phyloP scores from a whole-genome alignment of 2,797 vertebrate species.

The Pithecia hirsuta region DNA sequence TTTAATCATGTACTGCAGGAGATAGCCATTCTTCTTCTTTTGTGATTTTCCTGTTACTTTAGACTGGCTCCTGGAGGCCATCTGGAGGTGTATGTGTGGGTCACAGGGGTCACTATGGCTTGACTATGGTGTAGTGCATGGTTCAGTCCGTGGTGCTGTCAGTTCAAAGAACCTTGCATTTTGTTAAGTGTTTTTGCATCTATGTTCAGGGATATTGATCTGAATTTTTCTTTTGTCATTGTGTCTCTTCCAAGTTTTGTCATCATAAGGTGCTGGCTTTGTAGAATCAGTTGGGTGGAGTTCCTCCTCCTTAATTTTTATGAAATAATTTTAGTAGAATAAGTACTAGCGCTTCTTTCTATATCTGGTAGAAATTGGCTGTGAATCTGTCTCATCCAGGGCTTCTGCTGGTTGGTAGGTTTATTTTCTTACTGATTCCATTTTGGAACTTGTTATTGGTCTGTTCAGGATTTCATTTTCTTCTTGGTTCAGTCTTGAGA shows the following conservation, averaged over 20 bases:
- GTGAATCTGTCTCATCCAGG: not conserved
- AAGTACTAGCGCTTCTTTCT: not conserved
- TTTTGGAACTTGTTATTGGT: not conserved
- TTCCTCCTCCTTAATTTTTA: not conserved
- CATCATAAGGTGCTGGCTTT: not conserved
- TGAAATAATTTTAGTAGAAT: not conserved
- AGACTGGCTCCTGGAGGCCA: no score
- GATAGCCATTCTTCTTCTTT: no score
- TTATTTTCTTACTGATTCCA: not conserved
- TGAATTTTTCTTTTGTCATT: not conserved
- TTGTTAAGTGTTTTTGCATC: not conserved
- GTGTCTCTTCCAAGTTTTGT: not conserved
- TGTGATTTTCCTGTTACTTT: no score
- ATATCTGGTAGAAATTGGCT: not conserved
- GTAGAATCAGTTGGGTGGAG: not conserved
- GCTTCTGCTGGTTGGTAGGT: not conserved
- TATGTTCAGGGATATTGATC: not conserved
- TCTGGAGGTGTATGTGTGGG: no score
- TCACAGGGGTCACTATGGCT: no score
- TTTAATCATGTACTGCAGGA: no score
- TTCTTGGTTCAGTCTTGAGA: not conserved
- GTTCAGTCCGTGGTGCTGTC: no score
- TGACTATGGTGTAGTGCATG: no score
- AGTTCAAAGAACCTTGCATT: no score
- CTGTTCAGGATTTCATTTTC: not conserved